Evolutionary conservation across 1,140 invertebrate genomes (phyloP), one percentile per base, ranked within the genome.

Genomic region (Melanaphis sacchari): DNA sequence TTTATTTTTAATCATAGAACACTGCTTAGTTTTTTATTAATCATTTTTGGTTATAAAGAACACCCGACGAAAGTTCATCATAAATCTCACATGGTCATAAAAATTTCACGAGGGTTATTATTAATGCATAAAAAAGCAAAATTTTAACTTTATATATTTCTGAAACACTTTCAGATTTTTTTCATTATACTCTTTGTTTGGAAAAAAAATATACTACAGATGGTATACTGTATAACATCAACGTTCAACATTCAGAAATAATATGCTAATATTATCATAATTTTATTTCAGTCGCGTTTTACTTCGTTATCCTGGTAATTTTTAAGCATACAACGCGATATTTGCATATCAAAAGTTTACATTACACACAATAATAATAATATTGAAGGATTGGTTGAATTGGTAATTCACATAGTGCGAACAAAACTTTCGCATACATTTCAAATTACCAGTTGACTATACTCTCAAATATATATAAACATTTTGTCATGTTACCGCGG

Each of bases 271-370:
- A 87, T 87, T 87, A 87, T 43, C 84, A 87, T 43, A 31, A 87
- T 87, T 87, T 41, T 43, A 87, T 87, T 87, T 87, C 84, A 43
- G 84, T 46, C 84, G 41, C 84, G 84, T 43, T n/a, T 87, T 41
- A 46, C 41, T 87, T 87, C 41, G 84, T 87, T 87, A 87, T 43
- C 26, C 31, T 87, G 84, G 41, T 87, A 41, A 87, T 87, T 87
- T 87, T 87, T 87, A 87, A 87, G 46, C 84, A 87, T 46, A 43
- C 84, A 43, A 46, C 41, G 11, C 85, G 7, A 49, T 88, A 88
- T 88, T 88, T 88, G 85, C 85, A 88, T 88, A 88, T 88, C 43
- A 88, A 88, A 88, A 88, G 85, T 88, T 88, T 49, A 36, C 84
- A 43, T 43, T 87, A 84, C 41, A n/a, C 84, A 76, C 31, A 76